Evolutionary conservation across 2,113 vertebrate species (phyloP), one percentile per base, ranked within the genome.

Genomic region (Aegithalos caudatus): DNA sequence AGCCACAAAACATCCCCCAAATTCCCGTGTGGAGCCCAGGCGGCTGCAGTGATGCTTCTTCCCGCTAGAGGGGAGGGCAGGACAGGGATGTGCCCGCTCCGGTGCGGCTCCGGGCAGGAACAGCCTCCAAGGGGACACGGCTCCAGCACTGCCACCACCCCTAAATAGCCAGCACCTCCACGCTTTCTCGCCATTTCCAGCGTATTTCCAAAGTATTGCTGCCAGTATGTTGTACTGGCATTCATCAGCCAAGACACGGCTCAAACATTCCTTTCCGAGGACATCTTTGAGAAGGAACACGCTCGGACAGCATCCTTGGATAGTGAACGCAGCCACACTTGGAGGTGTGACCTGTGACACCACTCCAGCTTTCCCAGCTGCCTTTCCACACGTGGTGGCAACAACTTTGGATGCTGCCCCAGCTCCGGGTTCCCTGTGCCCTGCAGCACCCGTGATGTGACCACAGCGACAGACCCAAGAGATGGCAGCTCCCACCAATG

Each of bases 31-130:
- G 42, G 57, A 65, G 80, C 15, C 40, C 13, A 12, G 2, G 20
- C 12, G 3, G 81, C 76, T 96, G 96, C 96, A 97, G 25, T 54
- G 92, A 58, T 38, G 19, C 25, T 27, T 45, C 38, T 13, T 5
- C 82, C 95, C 96, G 92, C 96, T 96, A 95, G 96, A 97, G 95
- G 96, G 96, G 86, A 70, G 94, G 88, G 94, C 96, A 97, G 96
- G 94, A 96, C 91, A 90, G 92, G 57, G 79, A 35, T 1, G 35
- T 13, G 71, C 38, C 85, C 71, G 69, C 80, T 13, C 81, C 23
- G 66, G 56, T 5, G 44, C 61, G 14, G 47, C 85, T 54, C 14
- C 66, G 5, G 65, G 70, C 38, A 71, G 48, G 18, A 38, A 50
- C 5, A 0, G 1, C 45, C 35, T 80, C 58, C 79, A 7, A 1